phyloP scores from a whole-genome alignment of 2,888 invertebrate genomes.

The Sarcophaga variegata region DNA sequence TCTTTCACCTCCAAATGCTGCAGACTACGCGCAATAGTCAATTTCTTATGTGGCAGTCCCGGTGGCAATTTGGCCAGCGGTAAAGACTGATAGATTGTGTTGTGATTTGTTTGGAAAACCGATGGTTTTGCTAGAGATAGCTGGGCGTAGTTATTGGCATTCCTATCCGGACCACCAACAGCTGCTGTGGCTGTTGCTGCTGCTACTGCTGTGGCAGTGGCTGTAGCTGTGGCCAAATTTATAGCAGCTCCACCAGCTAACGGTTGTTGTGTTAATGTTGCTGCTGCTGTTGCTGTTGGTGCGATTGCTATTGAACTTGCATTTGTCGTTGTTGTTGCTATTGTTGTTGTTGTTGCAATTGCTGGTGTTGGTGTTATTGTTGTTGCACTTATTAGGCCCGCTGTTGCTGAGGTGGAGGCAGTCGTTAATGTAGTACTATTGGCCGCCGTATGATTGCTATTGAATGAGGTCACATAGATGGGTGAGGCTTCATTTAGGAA shows the following conservation, averaged over 20 bases:
- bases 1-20: constrained; percentile 98
- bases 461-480: constrained; percentile 91
- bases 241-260: constrained; percentile 18
- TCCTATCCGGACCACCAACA: constrained; percentile 29
- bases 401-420: constrained; percentile 76
- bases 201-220: constrained; percentile 65
- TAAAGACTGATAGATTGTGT: constrained; percentile 88
- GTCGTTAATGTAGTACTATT: constrained; percentile 83
- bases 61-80: constrained; percentile 90
- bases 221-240: constrained; percentile 65
- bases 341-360: constrained; percentile 61
- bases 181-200: constrained; percentile 85
- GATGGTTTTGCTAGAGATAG: constrained; percentile 82
- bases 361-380: constrained; percentile 72
- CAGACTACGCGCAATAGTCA: constrained; percentile 97
- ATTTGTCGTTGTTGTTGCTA: constrained; percentile 59
- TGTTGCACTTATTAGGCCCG: constrained; percentile 72
- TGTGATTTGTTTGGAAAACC: constrained; percentile 81
- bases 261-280: constrained; percentile 53
- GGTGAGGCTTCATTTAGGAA: constrained; percentile 91
- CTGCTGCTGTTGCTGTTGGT: constrained; percentile 46
- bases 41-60: constrained; percentile 97
- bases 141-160: constrained; percentile 74
- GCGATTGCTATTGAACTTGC: constrained; percentile 66
- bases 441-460: constrained; percentile 83